Base-by-base conservation (phyloP, 2,888 invertebrate species). In the Ormia ochracea region DNA sequence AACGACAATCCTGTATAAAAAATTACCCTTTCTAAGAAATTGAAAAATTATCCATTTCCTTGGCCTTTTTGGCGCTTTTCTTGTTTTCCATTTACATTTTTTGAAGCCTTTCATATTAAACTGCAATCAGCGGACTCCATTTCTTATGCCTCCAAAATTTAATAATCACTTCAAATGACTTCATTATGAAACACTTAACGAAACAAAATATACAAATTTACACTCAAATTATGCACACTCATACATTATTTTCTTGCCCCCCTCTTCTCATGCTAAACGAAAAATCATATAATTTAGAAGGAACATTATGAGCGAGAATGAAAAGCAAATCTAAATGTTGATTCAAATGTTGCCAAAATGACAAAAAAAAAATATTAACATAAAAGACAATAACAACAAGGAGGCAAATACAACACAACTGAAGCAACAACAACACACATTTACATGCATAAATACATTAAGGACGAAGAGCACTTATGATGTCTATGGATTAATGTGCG, bases 401-500 rank as follows among this genome's bases (percentile, higher is more conserved):
- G 63, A 69, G 17, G 14, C 23, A 58, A 50, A 59, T 52, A 66
- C 17, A 66, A 66, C 38, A 45, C 17, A 66, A 66, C 38, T 36
- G 45, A 33, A 65, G 65, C 36, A 50, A 61, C 56, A 48, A 61
- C 63, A 75, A 80, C 61, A 80, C 66, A 72, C 66, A 80, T 75
- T 75, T 80, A 72, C 75, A n/a, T n/a, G n/a, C n/a, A 75, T 79
- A 79, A 48, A 80, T 75, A 80, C 56, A 80, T 80, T 72, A 75
- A 75, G 54, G 66, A 75, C 80, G 66, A 68, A 76, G 76, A 80
- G 80, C 72, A 43, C 66, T 80, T 76, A 61, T 75, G 66, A 52
- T 68, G 43, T 26, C n/a, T n/a, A n/a, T 50, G 52, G 28, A 1
- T 19, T 12, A 17, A 48, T 45, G 36, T 19, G 19, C 45, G 31